These are phyloP conservation scores for Drosophila neonasuta DNA, from an alignment of 2,888 invertebrate genomes.

Conservation along the genomic window DNA sequence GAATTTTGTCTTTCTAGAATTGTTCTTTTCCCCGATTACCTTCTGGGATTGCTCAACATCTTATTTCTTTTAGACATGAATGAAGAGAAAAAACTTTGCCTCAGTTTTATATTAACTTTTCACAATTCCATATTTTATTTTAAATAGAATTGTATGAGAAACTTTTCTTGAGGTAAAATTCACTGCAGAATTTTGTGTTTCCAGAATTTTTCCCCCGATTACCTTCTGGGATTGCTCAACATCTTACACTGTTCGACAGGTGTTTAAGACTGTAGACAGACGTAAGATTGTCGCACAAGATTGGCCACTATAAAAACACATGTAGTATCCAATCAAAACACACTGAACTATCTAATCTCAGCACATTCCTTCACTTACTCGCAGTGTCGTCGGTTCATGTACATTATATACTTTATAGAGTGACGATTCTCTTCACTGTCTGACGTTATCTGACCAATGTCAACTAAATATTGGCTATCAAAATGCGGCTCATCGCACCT, in stretches of 20 bases:
- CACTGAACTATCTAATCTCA: slow-evolving; percentile 34
- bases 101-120: no score
- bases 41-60: not conserved
- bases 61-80: no score
- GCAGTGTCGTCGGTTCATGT: slow-evolving; percentile 6
- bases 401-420: slow-evolving; percentile 13
- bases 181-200: no score
- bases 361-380: slow-evolving; percentile 7
- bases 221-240: not conserved
- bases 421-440: slow-evolving; percentile 12
- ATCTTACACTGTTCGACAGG: not conserved
- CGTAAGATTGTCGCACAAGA: slow-evolving; percentile 4
- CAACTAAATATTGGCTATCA: slow-evolving; percentile 34
- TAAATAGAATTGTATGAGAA: no score
- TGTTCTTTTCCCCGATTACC: not conserved
- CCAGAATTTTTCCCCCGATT: not conserved
- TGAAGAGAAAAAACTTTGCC: no score
- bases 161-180: no score
- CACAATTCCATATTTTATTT: no score
- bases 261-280: slow-evolving; percentile 2
- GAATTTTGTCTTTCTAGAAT: no score
- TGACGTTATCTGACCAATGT: slow-evolving; percentile 38
- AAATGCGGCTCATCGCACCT: slow-evolving; percentile 26
- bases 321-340: slow-evolving; percentile 8
- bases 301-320: slow-evolving; percentile 5